Percentiles rank a stretch among this genome's conserved stretches.
Evolutionary conservation across 2,113 vertebrate genomes (phyloP).

Genomic region (Pseudonaja textilis): DNA sequence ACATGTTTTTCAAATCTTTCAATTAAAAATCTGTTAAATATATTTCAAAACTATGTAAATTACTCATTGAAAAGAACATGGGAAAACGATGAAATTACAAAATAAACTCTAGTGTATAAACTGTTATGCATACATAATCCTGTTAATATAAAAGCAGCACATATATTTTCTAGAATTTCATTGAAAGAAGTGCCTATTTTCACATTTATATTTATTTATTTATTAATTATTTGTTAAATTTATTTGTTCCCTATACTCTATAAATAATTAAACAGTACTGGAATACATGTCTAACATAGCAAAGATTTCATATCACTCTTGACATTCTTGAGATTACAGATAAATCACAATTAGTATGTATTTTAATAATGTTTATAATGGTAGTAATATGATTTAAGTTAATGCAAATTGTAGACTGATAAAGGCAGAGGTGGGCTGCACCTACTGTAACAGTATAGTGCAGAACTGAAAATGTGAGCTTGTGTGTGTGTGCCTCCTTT

Average conservation of each 20-base stretch:
- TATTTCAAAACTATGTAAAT: background rate
- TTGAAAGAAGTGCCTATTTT: slow-evolving; percentile 2
- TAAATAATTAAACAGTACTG: background rate
- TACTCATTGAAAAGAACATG: background rate
- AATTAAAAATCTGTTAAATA: background rate
- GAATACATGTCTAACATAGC: background rate
- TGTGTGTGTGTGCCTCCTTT: too few species aligned
- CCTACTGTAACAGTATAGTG: too few species aligned
- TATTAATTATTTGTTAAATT: background rate
- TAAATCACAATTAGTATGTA: background rate
- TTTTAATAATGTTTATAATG: background rate
- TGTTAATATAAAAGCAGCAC: background rate
- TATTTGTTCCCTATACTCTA: background rate
- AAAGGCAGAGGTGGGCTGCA: too few species aligned
- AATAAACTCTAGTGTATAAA: background rate
- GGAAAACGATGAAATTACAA: background rate
- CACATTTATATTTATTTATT: background rate
- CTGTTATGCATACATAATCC: background rate
- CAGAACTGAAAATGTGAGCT: too few species aligned
- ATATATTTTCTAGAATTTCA: background rate
- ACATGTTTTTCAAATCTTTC: background rate
- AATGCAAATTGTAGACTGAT: background rate
- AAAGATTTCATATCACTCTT: background rate
- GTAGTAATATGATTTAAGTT: background rate
- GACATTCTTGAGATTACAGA: background rate